phyloP scores from a whole-genome alignment of 2,888 invertebrate genomes.

The Antitype chi region DNA sequence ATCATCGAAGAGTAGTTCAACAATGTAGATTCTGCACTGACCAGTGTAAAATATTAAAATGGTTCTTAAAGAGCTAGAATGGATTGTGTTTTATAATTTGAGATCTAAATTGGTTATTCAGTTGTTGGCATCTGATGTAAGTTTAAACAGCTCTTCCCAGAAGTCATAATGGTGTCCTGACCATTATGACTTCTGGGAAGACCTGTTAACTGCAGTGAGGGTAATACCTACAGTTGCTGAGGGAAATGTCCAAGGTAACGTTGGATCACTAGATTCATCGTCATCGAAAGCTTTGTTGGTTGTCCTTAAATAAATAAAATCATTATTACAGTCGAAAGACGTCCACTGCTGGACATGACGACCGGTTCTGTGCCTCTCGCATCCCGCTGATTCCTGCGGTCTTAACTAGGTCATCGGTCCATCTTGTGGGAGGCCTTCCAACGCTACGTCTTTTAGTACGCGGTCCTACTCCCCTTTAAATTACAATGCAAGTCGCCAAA shows the following conservation, averaged over 20 bases:
- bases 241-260: not conserved
- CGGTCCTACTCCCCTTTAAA: not conserved
- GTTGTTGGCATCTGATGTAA: constrained; percentile 5
- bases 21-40: not conserved
- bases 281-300: too few relatives aligned
- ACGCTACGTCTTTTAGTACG: too few relatives aligned
- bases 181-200: too few relatives aligned
- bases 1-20: not conserved
- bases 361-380: too few relatives aligned
- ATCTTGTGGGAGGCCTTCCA: too few relatives aligned
- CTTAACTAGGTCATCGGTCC: too few relatives aligned
- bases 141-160: not conserved
- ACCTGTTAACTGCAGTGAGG: too few relatives aligned
- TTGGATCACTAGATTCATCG: not conserved
- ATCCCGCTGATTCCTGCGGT: too few relatives aligned
- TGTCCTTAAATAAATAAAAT: too few relatives aligned
- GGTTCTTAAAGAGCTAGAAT: not conserved
- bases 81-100: not conserved
- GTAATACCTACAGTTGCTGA: not conserved
- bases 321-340: too few relatives aligned
- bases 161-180: not conserved
- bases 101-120: not conserved
- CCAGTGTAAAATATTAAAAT: not conserved
- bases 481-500: not conserved
- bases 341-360: too few relatives aligned